Percentiles rank a stretch among this genome's conserved stretches.
Evolutionary conservation across 2,113 vertebrate genomes (phyloP).

Genomic region (Petrocephalus zakoni): DNA sequence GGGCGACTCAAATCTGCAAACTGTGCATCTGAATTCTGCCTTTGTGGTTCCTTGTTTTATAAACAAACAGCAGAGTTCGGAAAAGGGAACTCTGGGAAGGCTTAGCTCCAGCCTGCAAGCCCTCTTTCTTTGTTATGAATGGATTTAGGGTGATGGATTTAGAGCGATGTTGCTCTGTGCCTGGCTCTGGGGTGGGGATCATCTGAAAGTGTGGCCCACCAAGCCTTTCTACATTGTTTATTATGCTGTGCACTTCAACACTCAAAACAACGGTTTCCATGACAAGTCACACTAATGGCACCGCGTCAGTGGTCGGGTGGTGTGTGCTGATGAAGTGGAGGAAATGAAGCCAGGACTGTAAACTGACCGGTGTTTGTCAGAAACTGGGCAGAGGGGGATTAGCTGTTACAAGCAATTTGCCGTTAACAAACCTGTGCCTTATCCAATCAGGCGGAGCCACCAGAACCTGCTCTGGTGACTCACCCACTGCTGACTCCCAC

Average conservation of each 20-base stretch:
- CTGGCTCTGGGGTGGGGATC: neutral
- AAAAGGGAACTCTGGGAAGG: neutral
- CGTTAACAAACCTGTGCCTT: conserved; percentile 32
- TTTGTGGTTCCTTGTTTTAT: neutral
- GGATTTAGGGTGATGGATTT: neutral
- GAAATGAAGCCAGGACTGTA: neutral
- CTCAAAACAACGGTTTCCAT: conserved; percentile 17
- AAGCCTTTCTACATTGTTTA: neutral
- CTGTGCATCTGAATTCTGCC: neutral
- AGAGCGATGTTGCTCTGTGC: neutral
- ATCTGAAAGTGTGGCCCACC: neutral
- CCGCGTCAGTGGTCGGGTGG: neutral
- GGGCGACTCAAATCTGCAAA: neutral
- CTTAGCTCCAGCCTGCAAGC: neutral
- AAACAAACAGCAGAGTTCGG: neutral
- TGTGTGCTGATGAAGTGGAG: neutral
- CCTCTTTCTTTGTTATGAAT: neutral
- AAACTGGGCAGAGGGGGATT: conserved; percentile 15
- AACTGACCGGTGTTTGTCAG: neutral
- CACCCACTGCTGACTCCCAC: neutral
- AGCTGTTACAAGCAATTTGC: conserved; percentile 22
- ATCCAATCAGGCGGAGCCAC: conserved; percentile 25
- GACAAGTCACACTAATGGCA: neutral
- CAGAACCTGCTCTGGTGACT: conserved; percentile 24
- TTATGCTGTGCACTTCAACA: neutral